phyloP scores from a whole-genome alignment of 2,797 vertebrate genomes.

The Sternotherus odoratus region DNA sequence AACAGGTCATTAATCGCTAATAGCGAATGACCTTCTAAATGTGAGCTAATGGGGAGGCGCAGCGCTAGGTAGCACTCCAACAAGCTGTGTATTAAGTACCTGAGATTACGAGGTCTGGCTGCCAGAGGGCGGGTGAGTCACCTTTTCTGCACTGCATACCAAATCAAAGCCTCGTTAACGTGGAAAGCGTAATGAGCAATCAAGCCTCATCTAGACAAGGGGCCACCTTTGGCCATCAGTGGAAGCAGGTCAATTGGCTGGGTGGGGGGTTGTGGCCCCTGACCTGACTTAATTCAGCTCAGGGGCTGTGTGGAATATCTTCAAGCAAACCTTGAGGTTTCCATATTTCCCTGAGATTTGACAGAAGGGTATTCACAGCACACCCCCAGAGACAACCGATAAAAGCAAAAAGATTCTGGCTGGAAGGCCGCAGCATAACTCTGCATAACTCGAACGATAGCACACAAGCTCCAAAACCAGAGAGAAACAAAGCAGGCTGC shows the following conservation, averaged over 20 bases:
- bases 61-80: background rate
- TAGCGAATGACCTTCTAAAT: background rate
- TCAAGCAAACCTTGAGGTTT: background rate
- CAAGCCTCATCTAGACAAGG: background rate
- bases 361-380: background rate
- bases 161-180: background rate
- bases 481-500: background rate
- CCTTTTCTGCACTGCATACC: background rate
- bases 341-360: background rate
- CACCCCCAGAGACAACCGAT: background rate
- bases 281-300: background rate
- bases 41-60: background rate
- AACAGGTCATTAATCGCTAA: conserved; percentile 7
- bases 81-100: background rate
- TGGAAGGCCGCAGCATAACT: background rate
- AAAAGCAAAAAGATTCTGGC: background rate
- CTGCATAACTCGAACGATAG: background rate
- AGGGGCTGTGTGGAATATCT: background rate
- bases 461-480: background rate
- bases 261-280: background rate
- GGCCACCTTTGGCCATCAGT: background rate
- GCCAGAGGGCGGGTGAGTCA: background rate
- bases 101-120: background rate
- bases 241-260: background rate
- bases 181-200: background rate